phyloP scores from a whole-genome alignment of 1,140 invertebrate species.

The Leptinotarsa texana region DNA sequence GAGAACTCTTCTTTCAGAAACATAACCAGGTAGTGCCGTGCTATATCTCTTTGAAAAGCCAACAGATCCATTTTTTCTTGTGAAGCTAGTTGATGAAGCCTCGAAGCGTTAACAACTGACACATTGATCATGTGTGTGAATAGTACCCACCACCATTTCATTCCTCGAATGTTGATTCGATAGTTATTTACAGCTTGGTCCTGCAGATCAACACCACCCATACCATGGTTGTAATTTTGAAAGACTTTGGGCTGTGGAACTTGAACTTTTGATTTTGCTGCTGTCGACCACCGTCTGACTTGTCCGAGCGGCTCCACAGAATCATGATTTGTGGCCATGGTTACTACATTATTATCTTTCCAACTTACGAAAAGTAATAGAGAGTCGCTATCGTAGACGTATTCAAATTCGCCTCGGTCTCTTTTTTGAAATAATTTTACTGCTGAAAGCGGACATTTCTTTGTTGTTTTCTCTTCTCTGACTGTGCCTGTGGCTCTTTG shows the following conservation, averaged over 20 bases:
- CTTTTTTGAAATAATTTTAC: background rate
- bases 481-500: no score
- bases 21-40: background rate
- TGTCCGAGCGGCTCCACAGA: background rate
- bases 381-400: background rate
- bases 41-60: background rate
- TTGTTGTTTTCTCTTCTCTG: background rate
- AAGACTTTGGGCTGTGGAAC: slow-evolving; percentile 14
- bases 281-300: slow-evolving; percentile 2
- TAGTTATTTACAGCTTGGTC: slow-evolving; percentile 41
- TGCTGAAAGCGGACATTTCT: background rate
- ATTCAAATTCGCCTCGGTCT: slow-evolving; percentile 4
- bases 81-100: background rate
- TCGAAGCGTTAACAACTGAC: background rate
- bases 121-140: slow-evolving; percentile 38
- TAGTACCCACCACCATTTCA: slow-evolving; percentile 46
- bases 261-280: slow-evolving; percentile 4
- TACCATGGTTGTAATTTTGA: slow-evolving; percentile 38
- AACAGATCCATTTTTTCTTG: background rate
- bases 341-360: slow-evolving; percentile 12
- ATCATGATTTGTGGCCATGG: slow-evolving; percentile 1
- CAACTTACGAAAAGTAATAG: background rate
- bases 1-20: no score
- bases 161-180: slow-evolving; percentile 36
- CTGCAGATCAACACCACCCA: slow-evolving; percentile 42